phyloP scores from a whole-genome alignment of 2,888 invertebrate species.

The Sepioteuthis lessoniana region DNA sequence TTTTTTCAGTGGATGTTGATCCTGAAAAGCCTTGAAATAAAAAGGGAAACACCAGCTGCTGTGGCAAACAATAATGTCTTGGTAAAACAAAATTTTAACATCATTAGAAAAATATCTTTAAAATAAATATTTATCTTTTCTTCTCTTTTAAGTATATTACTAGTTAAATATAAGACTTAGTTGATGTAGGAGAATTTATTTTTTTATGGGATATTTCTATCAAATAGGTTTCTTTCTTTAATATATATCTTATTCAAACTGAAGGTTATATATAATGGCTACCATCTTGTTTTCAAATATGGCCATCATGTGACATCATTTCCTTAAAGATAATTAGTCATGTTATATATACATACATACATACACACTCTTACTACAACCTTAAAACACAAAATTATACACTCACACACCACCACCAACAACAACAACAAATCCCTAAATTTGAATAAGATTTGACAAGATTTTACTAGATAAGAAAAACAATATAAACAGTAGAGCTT shows the following conservation, averaged over 20 bases:
- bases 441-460: too few species aligned
- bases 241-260: background rate
- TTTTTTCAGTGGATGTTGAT: background rate
- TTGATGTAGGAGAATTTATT: background rate
- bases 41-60: background rate
- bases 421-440: too few species aligned
- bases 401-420: too few species aligned
- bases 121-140: background rate
- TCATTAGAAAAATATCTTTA: background rate
- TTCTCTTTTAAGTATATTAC: background rate
- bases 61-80: background rate
- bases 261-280: background rate
- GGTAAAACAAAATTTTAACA: background rate
- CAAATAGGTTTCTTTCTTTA: background rate
- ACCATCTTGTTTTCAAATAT: too few species aligned
- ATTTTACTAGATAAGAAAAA: too few species aligned
- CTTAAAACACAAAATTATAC: too few species aligned
- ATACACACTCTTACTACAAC: too few species aligned
- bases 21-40: slow-evolving; percentile 33
- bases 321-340: too few species aligned
- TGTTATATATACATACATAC: too few species aligned
- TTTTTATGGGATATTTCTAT: background rate
- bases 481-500: too few species aligned
- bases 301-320: too few species aligned
- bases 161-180: background rate